Base-by-base conservation (phyloP, 2,888 invertebrate species). In the Diloba caeruleocephala region DNA sequence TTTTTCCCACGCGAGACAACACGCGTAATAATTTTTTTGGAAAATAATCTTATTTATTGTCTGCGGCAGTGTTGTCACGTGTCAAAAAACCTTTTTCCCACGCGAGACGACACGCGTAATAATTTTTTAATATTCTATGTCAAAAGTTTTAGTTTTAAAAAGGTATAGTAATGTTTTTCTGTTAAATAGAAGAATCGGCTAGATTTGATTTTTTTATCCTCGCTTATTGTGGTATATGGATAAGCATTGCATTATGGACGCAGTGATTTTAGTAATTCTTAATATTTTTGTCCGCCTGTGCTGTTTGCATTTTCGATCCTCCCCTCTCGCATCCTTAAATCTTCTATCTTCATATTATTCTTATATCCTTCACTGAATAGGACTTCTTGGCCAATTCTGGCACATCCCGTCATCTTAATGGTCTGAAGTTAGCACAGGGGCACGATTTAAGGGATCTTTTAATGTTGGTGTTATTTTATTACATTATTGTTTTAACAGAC, bases 181-280 rank as follows among this genome's bases (percentile, higher is more conserved):
- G 36, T 64, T 61, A 2, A n/a, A 29, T 66, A 60, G 64, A 61
- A 54, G 61, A 57, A 52, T 55, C 9, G 48, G 68, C 68, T 68
- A 68, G 68, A 52, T 62, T 48, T n/a, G n/a, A 19, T 21, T 32
- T 43, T 41, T 29, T 46, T 44, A 37, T 55, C 25, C 21, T 36
- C 9, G 29, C 8, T 23, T 34, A 13, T 28, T 39, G 8, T 25
- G 2, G 31, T 12, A 10, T 38, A 12, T 2, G 28, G 23, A 19
- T 19, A 9, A 17, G 6, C 37, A 19, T 8, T 13, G 54, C 25
- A 26, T 32, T 53, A 8, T 28, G 31, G 12, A 10, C 1, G 1
- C 1, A 5, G 2, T 28, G 12, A 21, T 21, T 21, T 21, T 21
- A 7, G 3, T 3, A 17, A 17, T 17, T 17, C 2, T 3, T 3